These are phyloP conservation scores for Syndactyla subalaris DNA, from an alignment of 2,797 vertebrate species.

Conservation along the genomic window DNA sequence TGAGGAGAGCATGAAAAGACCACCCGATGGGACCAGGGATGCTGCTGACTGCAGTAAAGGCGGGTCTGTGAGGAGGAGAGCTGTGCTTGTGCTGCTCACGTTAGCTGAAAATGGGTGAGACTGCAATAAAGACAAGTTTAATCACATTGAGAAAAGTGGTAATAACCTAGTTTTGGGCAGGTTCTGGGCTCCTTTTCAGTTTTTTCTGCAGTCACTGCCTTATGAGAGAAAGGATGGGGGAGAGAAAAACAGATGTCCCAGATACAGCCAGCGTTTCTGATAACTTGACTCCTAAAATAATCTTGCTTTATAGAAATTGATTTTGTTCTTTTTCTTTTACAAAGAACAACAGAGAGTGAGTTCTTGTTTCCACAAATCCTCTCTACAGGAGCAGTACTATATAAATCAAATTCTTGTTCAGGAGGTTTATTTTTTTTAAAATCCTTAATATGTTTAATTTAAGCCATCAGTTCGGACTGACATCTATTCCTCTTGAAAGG, in stretches of 20 bases:
- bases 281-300: constrained; percentile 56
- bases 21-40: fast-evolving
- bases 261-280: constrained; percentile 38
- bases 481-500: not conserved
- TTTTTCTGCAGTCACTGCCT: not conserved
- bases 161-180: constrained; percentile 40
- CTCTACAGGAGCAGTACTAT: constrained; percentile 8
- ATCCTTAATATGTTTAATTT: constrained; percentile 53
- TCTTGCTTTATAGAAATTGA: constrained; percentile 56
- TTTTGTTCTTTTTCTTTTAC: constrained; percentile 39
- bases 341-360: constrained; percentile 6
- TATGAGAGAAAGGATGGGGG: not conserved
- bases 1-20: fast-evolving
- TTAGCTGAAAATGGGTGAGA: not conserved
- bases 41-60: not conserved
- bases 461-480: constrained; percentile 24
- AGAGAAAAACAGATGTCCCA: constrained; percentile 54
- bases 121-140: not conserved
- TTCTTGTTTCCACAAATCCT: constrained; percentile 27
- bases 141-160: not conserved
- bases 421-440: not conserved
- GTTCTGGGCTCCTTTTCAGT: not conserved
- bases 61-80: not conserved
- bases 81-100: not conserved
- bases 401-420: constrained; percentile 42